Evolutionary conservation across 1,140 invertebrate species (phyloP).

Genomic region (Aphaenogaster floridana): DNA sequence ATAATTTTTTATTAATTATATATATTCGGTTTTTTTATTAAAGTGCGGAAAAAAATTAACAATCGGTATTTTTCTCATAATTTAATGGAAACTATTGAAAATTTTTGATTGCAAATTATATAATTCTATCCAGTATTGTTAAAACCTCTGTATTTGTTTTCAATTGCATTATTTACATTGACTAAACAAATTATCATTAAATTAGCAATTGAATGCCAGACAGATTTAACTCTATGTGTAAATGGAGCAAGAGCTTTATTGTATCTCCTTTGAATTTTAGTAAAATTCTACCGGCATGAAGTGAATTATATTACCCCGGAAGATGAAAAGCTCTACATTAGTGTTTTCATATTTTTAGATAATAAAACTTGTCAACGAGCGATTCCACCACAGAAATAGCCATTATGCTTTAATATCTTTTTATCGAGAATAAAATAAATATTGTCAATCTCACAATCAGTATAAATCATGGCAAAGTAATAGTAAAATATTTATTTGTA

Average conservation of each 20-base stretch:
- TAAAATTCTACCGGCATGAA: background rate
- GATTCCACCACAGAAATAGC: background rate
- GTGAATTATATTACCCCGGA: conserved; percentile 1
- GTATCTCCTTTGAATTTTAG: background rate
- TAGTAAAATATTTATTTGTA: background rate
- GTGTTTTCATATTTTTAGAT: conserved; percentile 1
- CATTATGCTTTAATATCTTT: background rate
- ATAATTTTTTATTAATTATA: background rate
- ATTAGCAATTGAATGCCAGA: background rate
- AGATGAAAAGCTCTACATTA: background rate
- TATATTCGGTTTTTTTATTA: background rate
- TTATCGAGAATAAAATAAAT: background rate
- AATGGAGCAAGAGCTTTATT: conserved; percentile 4
- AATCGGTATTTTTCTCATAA: background rate
- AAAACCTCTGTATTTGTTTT: background rate
- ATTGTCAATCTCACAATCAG: background rate
- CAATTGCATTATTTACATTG: background rate
- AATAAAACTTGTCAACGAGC: background rate
- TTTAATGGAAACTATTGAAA: background rate
- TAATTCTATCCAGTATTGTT: conserved; percentile 20
- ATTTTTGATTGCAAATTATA: conserved; percentile 16
- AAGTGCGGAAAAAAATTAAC: background rate
- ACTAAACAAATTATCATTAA: conserved; percentile 5
- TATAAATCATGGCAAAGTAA: background rate
- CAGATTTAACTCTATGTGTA: background rate